A percentile compares a stretch with the other conserved stretches of the same genome.
Conservation (phyloP, 2,797 vertebrate genomes). For the Phalloptychus januarius region DNA sequence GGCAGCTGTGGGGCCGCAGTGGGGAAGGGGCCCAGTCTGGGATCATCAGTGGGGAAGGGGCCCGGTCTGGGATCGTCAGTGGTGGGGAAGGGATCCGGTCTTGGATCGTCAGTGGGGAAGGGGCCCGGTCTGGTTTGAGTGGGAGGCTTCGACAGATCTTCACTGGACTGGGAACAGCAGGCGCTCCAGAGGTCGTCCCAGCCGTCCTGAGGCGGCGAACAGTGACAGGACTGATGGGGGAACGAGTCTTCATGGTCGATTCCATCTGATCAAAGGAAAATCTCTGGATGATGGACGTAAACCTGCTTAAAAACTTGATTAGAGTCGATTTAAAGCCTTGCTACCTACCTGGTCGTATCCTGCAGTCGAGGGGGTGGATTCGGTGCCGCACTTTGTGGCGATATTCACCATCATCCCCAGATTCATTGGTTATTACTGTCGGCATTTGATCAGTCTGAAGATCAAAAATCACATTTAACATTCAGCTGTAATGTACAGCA, state of each 20-base stretch:
- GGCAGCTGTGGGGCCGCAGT: slow-evolving; percentile 75
- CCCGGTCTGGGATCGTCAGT: slow-evolving; percentile 50
- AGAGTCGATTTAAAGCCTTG: background rate
- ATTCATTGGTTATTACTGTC: slow-evolving; percentile 83
- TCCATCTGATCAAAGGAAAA: slow-evolving; percentile 71
- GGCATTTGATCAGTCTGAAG: slow-evolving; percentile 85
- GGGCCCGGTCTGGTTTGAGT: slow-evolving; percentile 53
- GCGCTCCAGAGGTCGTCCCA: slow-evolving; percentile 85
- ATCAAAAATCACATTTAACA: background rate
- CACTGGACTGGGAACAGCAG: slow-evolving; percentile 82
- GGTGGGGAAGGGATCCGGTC: slow-evolving; percentile 41
- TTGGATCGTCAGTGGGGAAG: slow-evolving; percentile 35
- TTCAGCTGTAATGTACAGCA: background rate
- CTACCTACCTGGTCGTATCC: slow-evolving; percentile 85
- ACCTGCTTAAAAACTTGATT: background rate
- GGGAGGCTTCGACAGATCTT: slow-evolving; percentile 77
- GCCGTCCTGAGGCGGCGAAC: slow-evolving; percentile 61
- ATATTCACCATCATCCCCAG: slow-evolving; percentile 78
- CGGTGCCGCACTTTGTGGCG: slow-evolving; percentile 70
- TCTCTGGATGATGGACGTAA: background rate
- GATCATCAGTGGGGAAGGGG: slow-evolving; percentile 61
- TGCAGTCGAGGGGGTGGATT: slow-evolving; percentile 79
- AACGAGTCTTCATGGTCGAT: slow-evolving; percentile 83
- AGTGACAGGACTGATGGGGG: slow-evolving; percentile 75
- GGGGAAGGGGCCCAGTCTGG: slow-evolving; percentile 62